phyloP scores from a whole-genome alignment of 37 sponge, comb jelly and placozoan species.

The Hexactinellida sp. region DNA sequence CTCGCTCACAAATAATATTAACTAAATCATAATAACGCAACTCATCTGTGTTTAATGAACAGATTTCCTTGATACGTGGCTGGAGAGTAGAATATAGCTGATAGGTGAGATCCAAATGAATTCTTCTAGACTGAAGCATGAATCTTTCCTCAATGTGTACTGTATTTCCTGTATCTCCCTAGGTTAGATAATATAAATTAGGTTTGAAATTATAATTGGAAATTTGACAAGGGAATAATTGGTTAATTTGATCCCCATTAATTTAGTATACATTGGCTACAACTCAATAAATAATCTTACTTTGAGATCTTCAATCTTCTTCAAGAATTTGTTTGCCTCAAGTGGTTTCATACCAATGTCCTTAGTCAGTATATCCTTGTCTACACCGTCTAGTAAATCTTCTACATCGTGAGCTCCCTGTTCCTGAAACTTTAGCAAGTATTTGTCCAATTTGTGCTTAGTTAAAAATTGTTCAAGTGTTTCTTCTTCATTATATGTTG shows the following conservation, averaged over 20 bases:
- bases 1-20: not conserved
- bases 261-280: not conserved
- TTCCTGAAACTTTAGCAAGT: not conserved
- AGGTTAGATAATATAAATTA: no score
- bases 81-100: not conserved
- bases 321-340: not conserved
- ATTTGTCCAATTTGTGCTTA: not conserved
- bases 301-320: not conserved
- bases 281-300: not conserved
- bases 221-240: no score
- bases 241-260: no score
- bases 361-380: not conserved
- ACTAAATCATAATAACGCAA: not conserved
- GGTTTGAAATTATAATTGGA: no score
- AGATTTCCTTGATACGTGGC: not conserved
- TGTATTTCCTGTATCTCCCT: no score
- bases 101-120: not conserved
- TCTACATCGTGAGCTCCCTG: not conserved
- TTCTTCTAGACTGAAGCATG: not conserved
- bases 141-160: not conserved
- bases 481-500: not conserved
- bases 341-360: not conserved
- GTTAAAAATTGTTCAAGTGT: not conserved
- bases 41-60: not conserved
- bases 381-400: not conserved